Evolutionary conservation across 1,140 invertebrate genomes (phyloP).

Genomic region (Pristionchus pacificus): DNA sequence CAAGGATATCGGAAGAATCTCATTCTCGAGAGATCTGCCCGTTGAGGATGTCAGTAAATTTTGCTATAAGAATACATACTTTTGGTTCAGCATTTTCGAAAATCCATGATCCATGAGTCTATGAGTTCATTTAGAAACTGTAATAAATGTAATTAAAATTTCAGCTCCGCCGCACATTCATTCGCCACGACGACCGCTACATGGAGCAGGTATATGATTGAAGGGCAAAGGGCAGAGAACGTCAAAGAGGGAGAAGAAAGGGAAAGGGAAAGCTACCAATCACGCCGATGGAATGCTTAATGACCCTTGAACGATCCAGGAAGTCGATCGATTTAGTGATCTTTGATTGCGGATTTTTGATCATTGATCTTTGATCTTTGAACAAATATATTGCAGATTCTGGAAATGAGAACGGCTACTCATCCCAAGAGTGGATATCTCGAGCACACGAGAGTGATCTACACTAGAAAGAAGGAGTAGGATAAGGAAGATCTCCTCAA

Average conservation of each 20-base stretch:
- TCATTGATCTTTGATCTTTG: no score
- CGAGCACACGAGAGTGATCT: constrained; percentile 56
- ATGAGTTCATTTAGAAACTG: background rate
- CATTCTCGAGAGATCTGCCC: constrained; percentile 55
- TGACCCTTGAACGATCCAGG: no score
- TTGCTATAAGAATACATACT: constrained; percentile 16
- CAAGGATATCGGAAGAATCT: constrained; percentile 57
- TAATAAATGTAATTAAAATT: constrained; percentile 8
- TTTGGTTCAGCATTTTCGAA: no score
- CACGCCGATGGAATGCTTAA: no score
- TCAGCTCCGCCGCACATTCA: constrained; percentile 55
- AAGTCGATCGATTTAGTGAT: no score
- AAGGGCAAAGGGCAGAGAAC: no score
- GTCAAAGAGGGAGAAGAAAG: no score
- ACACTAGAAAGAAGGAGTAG: constrained; percentile 41
- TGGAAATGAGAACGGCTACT: constrained; percentile 57
- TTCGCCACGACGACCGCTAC: constrained; percentile 55
- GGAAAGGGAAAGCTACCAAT: no score
- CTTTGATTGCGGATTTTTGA: no score
- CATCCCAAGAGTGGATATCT: constrained; percentile 56
- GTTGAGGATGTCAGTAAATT: constrained; percentile 51
- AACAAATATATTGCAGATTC: background rate
- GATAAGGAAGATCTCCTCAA: background rate
- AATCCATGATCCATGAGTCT: no score
- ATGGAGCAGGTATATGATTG: constrained; percentile 54